These are phyloP conservation scores for Notarius quadriscutis DNA, from an alignment of 2,113 vertebrate genomes.

Conservation along the genomic window DNA sequence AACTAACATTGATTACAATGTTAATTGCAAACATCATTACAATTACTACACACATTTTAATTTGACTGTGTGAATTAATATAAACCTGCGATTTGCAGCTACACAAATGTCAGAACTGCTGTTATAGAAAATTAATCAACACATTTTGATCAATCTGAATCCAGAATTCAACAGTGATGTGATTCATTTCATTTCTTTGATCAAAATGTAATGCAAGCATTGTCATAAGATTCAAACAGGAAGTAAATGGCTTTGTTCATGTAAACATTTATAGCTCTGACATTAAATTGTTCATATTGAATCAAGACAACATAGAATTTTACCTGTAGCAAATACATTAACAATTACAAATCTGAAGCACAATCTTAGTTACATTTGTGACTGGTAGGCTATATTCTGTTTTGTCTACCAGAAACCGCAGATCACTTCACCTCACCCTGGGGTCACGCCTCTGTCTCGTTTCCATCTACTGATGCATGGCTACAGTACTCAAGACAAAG, in stretches of 20 bases:
- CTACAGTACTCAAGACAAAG: constrained; percentile 67
- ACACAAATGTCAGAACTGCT: no score
- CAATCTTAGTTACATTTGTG: not conserved
- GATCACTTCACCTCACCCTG: constrained; percentile 34
- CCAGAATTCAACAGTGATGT: not conserved
- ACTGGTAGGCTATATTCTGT: not conserved
- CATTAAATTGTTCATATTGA: not conserved
- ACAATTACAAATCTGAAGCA: not conserved
- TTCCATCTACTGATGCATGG: constrained; percentile 64
- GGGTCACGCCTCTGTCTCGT: constrained; percentile 65
- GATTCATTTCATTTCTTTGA: not conserved
- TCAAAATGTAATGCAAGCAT: not conserved
- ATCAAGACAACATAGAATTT: not conserved
- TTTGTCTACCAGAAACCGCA: constrained; percentile 4
- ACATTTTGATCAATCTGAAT: not conserved
- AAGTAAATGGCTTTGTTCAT: constrained; percentile 5
- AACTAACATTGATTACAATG: not conserved
- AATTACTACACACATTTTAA: not conserved
- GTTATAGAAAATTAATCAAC: not conserved
- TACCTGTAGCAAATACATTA: not conserved
- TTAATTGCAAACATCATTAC: not conserved
- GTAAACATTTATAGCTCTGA: not conserved
- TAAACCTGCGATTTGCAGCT: not conserved
- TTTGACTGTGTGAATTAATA: not conserved
- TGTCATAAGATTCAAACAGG: not conserved